Base-by-base conservation (phyloP, 2,113 vertebrate genomes). In the Apteryx mantelli region DNA sequence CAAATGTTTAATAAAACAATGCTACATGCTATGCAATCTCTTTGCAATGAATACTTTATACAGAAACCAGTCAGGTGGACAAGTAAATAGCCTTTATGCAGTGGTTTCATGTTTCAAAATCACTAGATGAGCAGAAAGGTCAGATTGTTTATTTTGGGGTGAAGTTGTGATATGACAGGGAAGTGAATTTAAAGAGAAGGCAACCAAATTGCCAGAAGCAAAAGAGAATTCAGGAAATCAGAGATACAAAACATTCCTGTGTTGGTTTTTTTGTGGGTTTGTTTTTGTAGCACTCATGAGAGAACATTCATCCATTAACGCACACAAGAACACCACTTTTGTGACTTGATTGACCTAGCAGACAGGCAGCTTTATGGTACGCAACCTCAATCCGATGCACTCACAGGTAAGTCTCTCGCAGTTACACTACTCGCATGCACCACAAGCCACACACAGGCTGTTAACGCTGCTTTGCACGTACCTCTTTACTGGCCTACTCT, bases 1-100 rank as follows among this genome's bases (percentile, higher is more conserved):
- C 73, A 93, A 95, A 94, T 91, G 58, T 78, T 92, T 95, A 91
- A 96, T 88, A 95, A 91, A 83, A 90, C 90, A 92, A 88, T 36
- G 71, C 61, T 61, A 66, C 77, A 75, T 11, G 28, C 71, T 42
- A 32, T 42, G 55, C 82, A 82, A 93, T 82, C 78, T 80, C 85
- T 81, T 18, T 50, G 56, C 69, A 85, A 91, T 86, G 73, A 95
- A 95, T 84, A 88, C 68, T 95, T 88, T 42, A 91, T 3, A 86
- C 9, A 94, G 64, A 79, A 91, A 69, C 13, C 79, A 90, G 84
- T 53, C 93, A 95, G 71, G 63, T 77, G 48, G 61, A 40, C 71
- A 36, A 8, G 38, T 65, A 74, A 94, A 95, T 24, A 44, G 75
- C 13, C 65, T 91, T 81, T 58, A 48, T 13, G 50, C 2, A 7